Conservation (phyloP, 2,113 vertebrate genomes). For the Sinosuthora webbiana region DNA sequence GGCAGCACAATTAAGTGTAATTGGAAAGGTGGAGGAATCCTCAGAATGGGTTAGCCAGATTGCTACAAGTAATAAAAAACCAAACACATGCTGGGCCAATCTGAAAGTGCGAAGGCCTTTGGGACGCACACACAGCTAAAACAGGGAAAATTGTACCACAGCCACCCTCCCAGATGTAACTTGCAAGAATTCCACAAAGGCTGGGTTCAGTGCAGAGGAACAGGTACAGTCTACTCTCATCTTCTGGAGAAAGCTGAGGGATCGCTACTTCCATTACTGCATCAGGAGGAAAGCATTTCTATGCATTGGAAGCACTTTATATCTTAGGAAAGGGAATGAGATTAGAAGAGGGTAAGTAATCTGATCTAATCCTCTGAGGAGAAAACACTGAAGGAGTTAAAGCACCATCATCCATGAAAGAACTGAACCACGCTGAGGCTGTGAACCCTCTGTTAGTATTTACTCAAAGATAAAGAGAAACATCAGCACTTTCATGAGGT, state of each 20-base stretch:
- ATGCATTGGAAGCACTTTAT: background rate
- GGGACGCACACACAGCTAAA: background rate
- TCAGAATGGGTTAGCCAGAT: background rate
- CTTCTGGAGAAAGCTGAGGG: background rate
- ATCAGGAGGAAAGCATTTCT: background rate
- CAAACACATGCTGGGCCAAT: constrained; percentile 1
- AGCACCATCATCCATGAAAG: background rate
- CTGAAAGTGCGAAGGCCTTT: background rate
- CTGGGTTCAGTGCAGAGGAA: background rate
- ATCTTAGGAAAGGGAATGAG: background rate
- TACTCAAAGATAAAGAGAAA: background rate
- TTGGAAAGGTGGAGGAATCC: constrained; percentile 38
- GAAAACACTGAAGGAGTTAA: background rate
- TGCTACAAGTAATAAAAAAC: background rate
- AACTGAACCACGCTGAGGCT: background rate
- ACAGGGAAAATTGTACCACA: background rate
- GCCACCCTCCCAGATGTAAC: background rate
- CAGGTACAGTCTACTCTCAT: background rate
- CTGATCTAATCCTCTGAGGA: background rate
- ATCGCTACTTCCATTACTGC: background rate
- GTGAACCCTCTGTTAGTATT: background rate
- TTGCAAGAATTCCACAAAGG: background rate
- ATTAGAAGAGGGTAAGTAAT: background rate
- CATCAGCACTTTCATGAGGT: background rate
- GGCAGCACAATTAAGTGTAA: constrained; percentile 17